phyloP scores from a whole-genome alignment of 2,888 invertebrate species.

The Heliconius hortense region DNA sequence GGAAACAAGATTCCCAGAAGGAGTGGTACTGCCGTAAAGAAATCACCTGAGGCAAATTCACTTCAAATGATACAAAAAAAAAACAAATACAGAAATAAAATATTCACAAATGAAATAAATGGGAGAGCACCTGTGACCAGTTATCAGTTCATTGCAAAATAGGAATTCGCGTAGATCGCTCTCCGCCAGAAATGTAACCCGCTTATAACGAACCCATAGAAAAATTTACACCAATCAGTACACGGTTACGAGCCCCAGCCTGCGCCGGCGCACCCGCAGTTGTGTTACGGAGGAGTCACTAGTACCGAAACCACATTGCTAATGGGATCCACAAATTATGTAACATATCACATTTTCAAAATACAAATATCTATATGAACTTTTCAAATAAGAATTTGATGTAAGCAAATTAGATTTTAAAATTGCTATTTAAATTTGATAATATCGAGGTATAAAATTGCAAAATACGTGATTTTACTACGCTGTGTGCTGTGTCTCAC shows the following conservation, averaged over 20 bases:
- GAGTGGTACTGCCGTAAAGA: conserved; percentile 57
- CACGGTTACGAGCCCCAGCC: conserved; percentile 75
- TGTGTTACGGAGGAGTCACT: neutral
- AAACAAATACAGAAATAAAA: conserved; percentile 49
- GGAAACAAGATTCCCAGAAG: conserved; percentile 68
- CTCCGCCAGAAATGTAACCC: conserved; percentile 51
- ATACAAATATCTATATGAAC: neutral
- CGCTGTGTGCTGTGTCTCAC: neutral
- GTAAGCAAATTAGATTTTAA: neutral
- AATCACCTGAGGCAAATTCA: conserved; percentile 15
- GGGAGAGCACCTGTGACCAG: conserved; percentile 64
- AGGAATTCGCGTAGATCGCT: conserved; percentile 50
- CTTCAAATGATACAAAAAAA: conserved; percentile 22
- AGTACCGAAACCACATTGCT: neutral
- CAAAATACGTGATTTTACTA: neutral
- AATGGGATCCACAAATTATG: neutral
- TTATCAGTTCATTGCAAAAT: conserved; percentile 54
- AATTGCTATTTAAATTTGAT: neutral
- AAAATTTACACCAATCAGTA: conserved; percentile 80
- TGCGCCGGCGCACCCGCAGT: conserved; percentile 43
- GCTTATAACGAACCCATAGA: conserved; percentile 75
- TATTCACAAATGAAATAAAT: conserved; percentile 54
- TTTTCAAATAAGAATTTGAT: neutral
- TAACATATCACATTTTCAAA: neutral
- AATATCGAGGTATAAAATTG: neutral